Base-by-base conservation (phyloP, 2,113 vertebrate genomes). In the Chroicocephalus ridibundus region DNA sequence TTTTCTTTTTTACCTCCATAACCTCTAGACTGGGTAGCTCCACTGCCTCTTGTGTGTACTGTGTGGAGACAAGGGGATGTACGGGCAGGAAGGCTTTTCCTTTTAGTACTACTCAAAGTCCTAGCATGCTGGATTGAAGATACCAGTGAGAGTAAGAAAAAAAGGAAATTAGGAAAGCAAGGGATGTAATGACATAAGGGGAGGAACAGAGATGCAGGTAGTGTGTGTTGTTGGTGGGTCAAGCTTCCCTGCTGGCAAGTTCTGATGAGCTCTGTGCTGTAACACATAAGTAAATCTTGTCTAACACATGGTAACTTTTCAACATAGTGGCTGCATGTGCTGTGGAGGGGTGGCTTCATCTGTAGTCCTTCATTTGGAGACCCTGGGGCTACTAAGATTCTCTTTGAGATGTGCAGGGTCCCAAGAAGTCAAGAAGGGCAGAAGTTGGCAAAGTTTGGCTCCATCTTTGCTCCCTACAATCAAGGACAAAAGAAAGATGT, bases 31-130 rank as follows among this genome's bases (percentile, higher is more conserved):
- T 55, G 72, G 17, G 15, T 19, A 71, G 11, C 46, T 32, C 34
- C 46, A 22, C 8, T n/a, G 34, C 29, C 27, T 75, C 46, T 54
- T 2, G 0, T 61, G 24, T 15, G 0, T 38, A 26, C n/a, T 86
- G 2, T 19, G 47, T 46, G 64, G 44, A 62, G 9, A 62, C 14
- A 75, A 71, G 6, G 21, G 19, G 13, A 38, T 13, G 22, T 10
- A 44, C 12, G 12, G 36, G 13, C 55, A 66, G 11, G 42, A 57
- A 17, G 22, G 22, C 8, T 58, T 76, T 82, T 64, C 13, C 29
- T 77, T 65, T 66, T 20, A 9, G 18, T 16, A 14, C 16, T 71
- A 10, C 11, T 49, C 47, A 29, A 51, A 38, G 2, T 55, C 16
- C 19, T 31, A 47, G 15, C 6, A 15, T 22, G 46, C n/a, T 44